These are phyloP conservation scores for Onthophagus sagittarius DNA, from an alignment of 2,888 invertebrate species.

Conservation along the genomic window DNA sequence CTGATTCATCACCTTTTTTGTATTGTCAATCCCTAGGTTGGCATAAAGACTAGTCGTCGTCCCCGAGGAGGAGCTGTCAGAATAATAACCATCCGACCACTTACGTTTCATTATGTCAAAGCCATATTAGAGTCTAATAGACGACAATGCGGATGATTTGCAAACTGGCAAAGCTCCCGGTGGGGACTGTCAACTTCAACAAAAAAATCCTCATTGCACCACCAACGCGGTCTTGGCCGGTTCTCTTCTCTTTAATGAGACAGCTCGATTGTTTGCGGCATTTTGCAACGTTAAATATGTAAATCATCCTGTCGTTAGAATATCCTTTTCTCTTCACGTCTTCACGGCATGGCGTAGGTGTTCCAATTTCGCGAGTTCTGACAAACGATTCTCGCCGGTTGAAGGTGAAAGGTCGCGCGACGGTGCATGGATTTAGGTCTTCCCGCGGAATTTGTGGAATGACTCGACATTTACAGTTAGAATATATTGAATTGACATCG, in stretches of 20 bases:
- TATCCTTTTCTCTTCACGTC: constrained; percentile 2
- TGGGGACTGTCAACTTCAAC: background rate
- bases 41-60: background rate
- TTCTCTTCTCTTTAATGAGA: constrained; percentile 4
- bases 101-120: constrained; percentile 7
- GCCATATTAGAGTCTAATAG: constrained; percentile 9
- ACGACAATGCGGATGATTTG: constrained; percentile 12
- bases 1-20: background rate
- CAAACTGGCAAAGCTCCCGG: constrained; percentile 3
- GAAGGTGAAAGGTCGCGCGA: background rate
- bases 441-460: background rate
- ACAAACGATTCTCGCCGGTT: background rate
- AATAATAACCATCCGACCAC: constrained; percentile 2
- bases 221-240: background rate
- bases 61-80: background rate
- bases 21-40: background rate
- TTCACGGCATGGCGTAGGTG: background rate
- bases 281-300: constrained; percentile 1
- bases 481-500: background rate
- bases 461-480: background rate
- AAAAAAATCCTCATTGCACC: background rate
- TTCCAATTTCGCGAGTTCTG: background rate
- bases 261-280: constrained; percentile 10
- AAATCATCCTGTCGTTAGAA: constrained; percentile 18
- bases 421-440: background rate